A percentile compares a stretch with the other conserved stretches of the same genome.
Evolutionary conservation across 2,797 vertebrate species (phyloP).

Genomic region (Pygocentrus nattereri): DNA sequence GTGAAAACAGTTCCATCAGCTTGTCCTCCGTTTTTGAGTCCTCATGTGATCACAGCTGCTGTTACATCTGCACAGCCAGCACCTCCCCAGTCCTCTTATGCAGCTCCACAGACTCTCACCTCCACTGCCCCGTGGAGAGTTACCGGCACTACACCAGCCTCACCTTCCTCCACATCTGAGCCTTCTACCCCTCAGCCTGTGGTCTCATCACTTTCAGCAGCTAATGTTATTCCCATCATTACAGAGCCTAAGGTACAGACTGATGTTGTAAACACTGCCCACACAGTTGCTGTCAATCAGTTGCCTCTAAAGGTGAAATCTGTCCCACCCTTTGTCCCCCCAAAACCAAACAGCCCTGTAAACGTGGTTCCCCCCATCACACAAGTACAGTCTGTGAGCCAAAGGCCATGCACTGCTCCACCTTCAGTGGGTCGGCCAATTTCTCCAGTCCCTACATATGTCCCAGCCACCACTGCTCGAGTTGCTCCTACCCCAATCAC

Average conservation of each 20-base stretch:
- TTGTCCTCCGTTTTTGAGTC: constrained; percentile 43
- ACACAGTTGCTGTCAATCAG: constrained; percentile 33
- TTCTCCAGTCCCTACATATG: constrained; percentile 66
- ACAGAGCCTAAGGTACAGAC: not conserved
- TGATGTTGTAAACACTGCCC: constrained; percentile 1
- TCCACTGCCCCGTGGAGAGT: constrained; percentile 43
- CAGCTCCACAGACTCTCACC: constrained; percentile 20
- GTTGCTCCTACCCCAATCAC: constrained; percentile 58
- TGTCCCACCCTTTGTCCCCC: constrained; percentile 67
- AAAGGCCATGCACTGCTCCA: constrained; percentile 42
- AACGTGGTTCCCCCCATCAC: constrained; percentile 77
- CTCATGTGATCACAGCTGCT: constrained; percentile 30
- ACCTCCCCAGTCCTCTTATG: constrained; percentile 38
- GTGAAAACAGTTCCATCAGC: constrained; percentile 55
- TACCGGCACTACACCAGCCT: constrained; percentile 32
- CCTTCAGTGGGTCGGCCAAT: constrained; percentile 41
- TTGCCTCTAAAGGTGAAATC: constrained; percentile 62
- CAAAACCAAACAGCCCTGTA: constrained; percentile 78
- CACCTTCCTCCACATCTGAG: constrained; percentile 1
- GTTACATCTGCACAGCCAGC: constrained; percentile 50
- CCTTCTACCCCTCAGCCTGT: constrained; percentile 24
- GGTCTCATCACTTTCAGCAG: not conserved
- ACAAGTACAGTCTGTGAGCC: constrained; percentile 60
- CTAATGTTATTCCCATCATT: not conserved
- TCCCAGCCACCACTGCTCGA: constrained; percentile 56